Percentiles rank a stretch among this genome's conserved stretches.
Conservation (phyloP, 2,113 vertebrate species). For the Notarius quadriscutis region DNA sequence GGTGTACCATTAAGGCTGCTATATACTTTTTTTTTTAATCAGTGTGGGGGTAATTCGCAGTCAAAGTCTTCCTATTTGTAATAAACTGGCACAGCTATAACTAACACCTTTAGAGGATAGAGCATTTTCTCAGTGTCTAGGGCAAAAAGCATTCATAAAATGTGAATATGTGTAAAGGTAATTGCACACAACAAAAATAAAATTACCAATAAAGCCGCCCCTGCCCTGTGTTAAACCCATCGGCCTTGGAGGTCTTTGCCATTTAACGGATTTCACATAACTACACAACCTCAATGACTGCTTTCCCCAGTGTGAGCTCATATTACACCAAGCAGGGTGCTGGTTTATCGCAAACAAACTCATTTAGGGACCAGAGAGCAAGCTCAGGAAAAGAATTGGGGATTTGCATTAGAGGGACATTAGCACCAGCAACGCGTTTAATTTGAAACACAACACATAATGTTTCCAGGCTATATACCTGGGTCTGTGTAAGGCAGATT, state of each 20-base stretch:
- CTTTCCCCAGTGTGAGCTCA: conserved; percentile 67
- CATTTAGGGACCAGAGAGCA: conserved; percentile 66
- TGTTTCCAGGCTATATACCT: conserved; percentile 37
- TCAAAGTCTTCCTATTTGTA: conserved; percentile 76
- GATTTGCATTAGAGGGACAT: conserved; percentile 52
- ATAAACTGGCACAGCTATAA: conserved; percentile 71
- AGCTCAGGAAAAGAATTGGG: conserved; percentile 36
- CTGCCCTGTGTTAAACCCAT: conserved; percentile 66
- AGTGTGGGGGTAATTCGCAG: conserved; percentile 68
- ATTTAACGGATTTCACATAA: conserved; percentile 75
- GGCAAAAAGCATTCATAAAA: conserved; percentile 54
- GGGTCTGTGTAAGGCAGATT: conserved; percentile 25
- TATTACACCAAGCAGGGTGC: conserved; percentile 48
- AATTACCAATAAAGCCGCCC: conserved; percentile 78
- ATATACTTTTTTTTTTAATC: conserved; percentile 38
- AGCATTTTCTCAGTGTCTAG: conserved; percentile 55
- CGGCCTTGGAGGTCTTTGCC: conserved; percentile 67
- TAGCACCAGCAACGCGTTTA: conserved; percentile 43
- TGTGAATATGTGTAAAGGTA: conserved; percentile 75
- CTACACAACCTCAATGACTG: conserved; percentile 47
- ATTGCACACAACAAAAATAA: conserved; percentile 80
- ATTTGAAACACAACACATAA: conserved; percentile 44
- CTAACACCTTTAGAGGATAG: conserved; percentile 63
- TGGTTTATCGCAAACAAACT: conserved; percentile 65
- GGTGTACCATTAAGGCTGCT: conserved; percentile 39